These are phyloP conservation scores for Ornithoptera priamus DNA, from an alignment of 2,888 invertebrate genomes.

Conservation along the genomic window DNA sequence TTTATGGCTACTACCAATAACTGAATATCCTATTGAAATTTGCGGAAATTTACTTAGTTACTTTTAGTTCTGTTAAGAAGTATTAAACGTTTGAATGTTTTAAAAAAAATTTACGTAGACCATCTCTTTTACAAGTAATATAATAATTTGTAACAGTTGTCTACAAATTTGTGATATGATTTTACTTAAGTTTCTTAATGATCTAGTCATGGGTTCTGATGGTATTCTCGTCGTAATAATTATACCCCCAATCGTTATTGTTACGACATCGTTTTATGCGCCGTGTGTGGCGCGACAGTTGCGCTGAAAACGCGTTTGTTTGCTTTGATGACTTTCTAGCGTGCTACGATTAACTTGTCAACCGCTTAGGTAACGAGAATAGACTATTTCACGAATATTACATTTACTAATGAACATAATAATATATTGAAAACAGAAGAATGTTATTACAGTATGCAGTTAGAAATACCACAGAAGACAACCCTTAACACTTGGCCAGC, in stretches of 20 bases:
- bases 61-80: no score
- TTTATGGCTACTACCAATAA: neutral
- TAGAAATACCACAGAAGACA: no score
- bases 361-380: constrained; percentile 6
- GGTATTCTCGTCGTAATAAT: constrained; percentile 57
- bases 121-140: no score
- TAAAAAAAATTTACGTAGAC: no score
- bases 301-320: constrained; percentile 31
- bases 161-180: neutral
- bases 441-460: no score
- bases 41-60: no score
- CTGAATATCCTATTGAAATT: neutral
- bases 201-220: constrained; percentile 60
- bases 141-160: no score
- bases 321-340: constrained; percentile 20
- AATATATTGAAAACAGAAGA: no score
- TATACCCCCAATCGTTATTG: constrained; percentile 61
- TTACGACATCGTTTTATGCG: constrained; percentile 57
- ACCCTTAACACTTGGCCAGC: no score
- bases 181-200: constrained; percentile 12
- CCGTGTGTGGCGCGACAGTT: constrained; percentile 61
- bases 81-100: no score
- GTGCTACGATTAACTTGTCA: constrained; percentile 23
- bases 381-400: neutral
- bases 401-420: neutral